Evolutionary conservation across 2,888 invertebrate genomes (phyloP), one percentile per base, ranked within the genome.

Genomic region (Cyclophora punctaria): DNA sequence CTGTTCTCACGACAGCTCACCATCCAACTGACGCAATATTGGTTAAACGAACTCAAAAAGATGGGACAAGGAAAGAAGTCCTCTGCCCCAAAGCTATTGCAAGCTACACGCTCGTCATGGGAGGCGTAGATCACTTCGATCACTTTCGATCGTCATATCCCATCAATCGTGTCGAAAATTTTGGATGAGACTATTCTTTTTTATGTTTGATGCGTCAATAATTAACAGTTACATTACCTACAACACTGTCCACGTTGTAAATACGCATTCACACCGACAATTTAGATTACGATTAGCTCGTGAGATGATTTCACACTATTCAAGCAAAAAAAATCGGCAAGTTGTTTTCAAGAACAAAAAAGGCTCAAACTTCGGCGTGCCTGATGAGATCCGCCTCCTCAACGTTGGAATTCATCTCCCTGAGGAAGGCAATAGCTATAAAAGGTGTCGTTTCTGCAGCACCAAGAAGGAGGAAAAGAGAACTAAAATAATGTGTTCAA

Each of bases 391-490:
- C 7, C 45, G 51, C 35, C 45, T 41, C 0, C 43, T 45, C 37
- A 56, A 53, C 47, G 51, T 56, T 46, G 51, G 53, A 45, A 6
- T 41, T n/a, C 53, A 51, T 43, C 49, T 53, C 51, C 56, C 53
- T 37, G 37, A 41, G 42, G 43, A 33, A 33, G 45, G 34, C 41
- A 41, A 4, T 5, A 55, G 44, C 7, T 46, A 49, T 34, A 48
- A 41, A 41, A 49, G 48, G 33, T 53, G 53, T 48, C 45, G 53
- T 3, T 49, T 53, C 44, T 53, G 53, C 46, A 56, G 56, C 47
- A 54, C 53, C 20, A 46, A 49, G 45, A 48, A 46, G 41, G 46
- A 54, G 49, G 40, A 40, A 35, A 45, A 51, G 49, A 48, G 53
- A 6, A 47, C 48, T 4, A 46, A 49, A 48, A 49, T 46, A 33